Evolutionary conservation across 2,888 invertebrate species (phyloP).

Genomic region (Lithophane ornitopus): DNA sequence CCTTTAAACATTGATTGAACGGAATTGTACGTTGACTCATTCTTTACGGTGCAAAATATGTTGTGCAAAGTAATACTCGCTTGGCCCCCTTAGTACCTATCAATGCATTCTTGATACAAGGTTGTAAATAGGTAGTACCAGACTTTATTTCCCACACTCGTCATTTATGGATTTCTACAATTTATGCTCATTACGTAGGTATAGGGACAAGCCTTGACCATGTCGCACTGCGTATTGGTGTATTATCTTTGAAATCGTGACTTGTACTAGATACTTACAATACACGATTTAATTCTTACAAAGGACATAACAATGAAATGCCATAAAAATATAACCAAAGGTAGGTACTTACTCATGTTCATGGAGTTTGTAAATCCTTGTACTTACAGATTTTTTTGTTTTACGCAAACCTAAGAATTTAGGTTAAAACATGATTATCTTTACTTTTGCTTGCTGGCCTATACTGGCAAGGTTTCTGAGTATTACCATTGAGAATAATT

Average conservation of each 20-base stretch:
- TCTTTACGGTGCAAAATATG: neutral
- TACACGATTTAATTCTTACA: neutral
- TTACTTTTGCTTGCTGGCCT: no score
- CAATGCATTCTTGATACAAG: slow-evolving; percentile 11
- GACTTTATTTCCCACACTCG: slow-evolving; percentile 30
- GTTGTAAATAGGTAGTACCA: neutral
- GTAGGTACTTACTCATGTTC: neutral
- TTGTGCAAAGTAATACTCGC: neutral
- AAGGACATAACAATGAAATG: neutral
- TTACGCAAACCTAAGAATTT: neutral
- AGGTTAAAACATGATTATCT: neutral
- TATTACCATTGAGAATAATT: neutral
- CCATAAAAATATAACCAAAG: neutral
- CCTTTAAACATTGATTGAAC: neutral
- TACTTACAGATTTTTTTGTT: slow-evolving; percentile 1
- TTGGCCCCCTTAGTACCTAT: neutral
- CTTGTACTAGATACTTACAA: slow-evolving; percentile 2
- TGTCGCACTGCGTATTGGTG: slow-evolving; percentile 5
- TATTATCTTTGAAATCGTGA: slow-evolving; percentile 20
- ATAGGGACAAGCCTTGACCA: slow-evolving; percentile 2
- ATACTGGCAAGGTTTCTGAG: neutral
- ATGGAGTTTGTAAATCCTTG: neutral
- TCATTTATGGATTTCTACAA: slow-evolving; percentile 25
- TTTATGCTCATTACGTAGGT: neutral
- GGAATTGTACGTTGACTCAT: slow-evolving; percentile 2